Evolutionary conservation across 2,888 invertebrate species (phyloP).

Genomic region (Punctoribates punctum): DNA sequence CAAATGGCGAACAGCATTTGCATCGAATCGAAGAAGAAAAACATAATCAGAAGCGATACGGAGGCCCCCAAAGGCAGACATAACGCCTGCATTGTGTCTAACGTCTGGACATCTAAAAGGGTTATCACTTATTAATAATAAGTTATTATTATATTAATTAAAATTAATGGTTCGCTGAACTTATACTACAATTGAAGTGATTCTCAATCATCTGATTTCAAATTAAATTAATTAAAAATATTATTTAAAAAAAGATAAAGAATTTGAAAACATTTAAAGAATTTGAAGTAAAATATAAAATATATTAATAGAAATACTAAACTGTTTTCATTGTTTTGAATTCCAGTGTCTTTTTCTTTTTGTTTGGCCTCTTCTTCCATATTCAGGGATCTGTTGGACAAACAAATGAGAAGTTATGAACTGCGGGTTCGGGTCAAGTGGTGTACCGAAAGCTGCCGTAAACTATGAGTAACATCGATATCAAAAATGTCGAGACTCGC

Average conservation of each 20-base stretch:
- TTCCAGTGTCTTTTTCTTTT: conserved; percentile 62
- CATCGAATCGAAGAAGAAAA: conserved; percentile 98
- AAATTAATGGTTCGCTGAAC: neutral
- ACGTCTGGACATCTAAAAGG: conserved; percentile 70
- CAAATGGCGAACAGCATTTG: conserved; percentile 78
- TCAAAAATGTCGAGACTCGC: conserved; percentile 90
- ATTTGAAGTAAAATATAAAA: neutral
- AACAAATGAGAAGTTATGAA: too few relatives aligned
- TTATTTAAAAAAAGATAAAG: too few relatives aligned
- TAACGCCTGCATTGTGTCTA: conserved; percentile 95
- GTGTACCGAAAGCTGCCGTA: conserved; percentile 81
- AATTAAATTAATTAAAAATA: too few relatives aligned
- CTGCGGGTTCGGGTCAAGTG: too few relatives aligned
- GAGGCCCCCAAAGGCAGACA: conserved; percentile 94
- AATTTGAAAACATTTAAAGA: neutral
- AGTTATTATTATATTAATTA: conserved; percentile 20
- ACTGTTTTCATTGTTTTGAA: conserved; percentile 64
- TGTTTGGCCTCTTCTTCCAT: conserved; percentile 92
- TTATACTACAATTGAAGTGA: too few relatives aligned
- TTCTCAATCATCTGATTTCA: too few relatives aligned
- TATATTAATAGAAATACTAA: conserved; percentile 42
- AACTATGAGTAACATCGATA: conserved; percentile 93
- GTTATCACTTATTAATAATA: neutral
- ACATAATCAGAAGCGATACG: conserved; percentile 92
- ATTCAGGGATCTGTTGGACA: conserved; percentile 71